Evolutionary conservation across 2,113 vertebrate species (phyloP).

Genomic region (Oncorhynchus keta): DNA sequence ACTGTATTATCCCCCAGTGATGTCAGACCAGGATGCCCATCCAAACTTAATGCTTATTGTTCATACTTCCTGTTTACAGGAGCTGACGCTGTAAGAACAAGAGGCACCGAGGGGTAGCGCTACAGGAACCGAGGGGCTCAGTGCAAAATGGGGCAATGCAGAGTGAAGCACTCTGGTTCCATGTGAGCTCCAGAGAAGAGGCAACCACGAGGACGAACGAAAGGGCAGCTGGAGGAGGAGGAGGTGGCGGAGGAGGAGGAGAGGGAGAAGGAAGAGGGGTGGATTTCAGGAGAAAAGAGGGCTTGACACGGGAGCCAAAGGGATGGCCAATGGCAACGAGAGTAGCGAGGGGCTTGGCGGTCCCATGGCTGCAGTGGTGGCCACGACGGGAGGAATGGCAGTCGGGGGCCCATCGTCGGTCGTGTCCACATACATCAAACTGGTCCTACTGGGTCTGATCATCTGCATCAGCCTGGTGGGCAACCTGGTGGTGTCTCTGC

Average conservation of each 20-base stretch:
- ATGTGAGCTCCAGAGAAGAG: constrained; percentile 58
- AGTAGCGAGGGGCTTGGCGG: constrained; percentile 66
- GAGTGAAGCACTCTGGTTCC: constrained; percentile 53
- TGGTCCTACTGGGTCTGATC: constrained; percentile 84
- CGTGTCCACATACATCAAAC: constrained; percentile 82
- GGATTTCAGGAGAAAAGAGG: constrained; percentile 34
- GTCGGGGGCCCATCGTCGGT: constrained; percentile 67
- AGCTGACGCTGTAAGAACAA: constrained; percentile 9
- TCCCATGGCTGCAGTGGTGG: constrained; percentile 64
- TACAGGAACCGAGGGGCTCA: constrained; percentile 30
- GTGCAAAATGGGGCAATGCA: constrained; percentile 67
- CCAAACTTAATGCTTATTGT: constrained; percentile 20
- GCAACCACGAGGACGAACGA: constrained; percentile 70
- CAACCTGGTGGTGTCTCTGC: constrained; percentile 83
- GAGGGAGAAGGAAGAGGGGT: constrained; percentile 43
- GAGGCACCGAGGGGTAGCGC: constrained; percentile 11
- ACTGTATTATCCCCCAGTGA: background rate
- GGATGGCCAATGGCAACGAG: constrained; percentile 81
- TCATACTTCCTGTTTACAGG: constrained; percentile 45
- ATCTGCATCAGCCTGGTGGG: constrained; percentile 86
- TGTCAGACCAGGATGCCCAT: background rate
- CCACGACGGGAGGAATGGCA: constrained; percentile 73
- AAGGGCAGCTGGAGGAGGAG: constrained; percentile 53
- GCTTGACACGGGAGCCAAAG: constrained; percentile 41
- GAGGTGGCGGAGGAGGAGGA: constrained; percentile 43